Conservation (phyloP, 2,888 invertebrate species). For the Dolichopus griseipennis region DNA sequence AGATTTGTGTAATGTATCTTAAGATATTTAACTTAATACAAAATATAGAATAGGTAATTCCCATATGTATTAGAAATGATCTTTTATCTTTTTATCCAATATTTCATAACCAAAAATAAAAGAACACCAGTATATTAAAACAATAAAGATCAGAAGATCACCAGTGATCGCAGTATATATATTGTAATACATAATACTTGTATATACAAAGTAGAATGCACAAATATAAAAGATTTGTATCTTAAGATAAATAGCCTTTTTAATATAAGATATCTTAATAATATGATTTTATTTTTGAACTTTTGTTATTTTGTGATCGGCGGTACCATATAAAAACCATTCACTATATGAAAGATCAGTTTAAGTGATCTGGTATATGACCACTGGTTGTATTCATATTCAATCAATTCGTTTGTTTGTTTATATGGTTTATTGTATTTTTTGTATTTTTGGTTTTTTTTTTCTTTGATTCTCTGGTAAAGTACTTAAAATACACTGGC, state of each 20-base stretch:
- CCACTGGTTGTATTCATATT: neutral
- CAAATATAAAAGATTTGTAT: neutral
- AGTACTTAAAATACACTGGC: too few species aligned
- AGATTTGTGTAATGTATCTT: neutral
- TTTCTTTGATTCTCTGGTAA: too few species aligned
- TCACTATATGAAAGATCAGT: neutral
- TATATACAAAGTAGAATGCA: neutral
- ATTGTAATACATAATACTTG: neutral
- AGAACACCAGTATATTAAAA: neutral
- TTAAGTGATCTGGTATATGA: neutral
- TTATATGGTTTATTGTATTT: neutral
- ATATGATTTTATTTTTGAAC: neutral
- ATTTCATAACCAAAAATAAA: neutral
- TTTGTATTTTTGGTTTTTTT: too few species aligned
- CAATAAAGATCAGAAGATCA: slow-evolving; percentile 3
- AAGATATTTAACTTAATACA: too few species aligned
- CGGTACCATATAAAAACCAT: neutral
- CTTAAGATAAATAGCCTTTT: neutral
- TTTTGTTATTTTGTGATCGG: neutral
- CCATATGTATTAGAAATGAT: neutral
- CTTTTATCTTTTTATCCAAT: neutral
- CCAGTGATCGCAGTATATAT: neutral
- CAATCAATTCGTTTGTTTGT: neutral
- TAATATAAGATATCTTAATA: neutral
- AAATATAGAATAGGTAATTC: too few species aligned